Base-by-base conservation (phyloP, 2,113 vertebrate species). In the Dipodomys spectabilis region DNA sequence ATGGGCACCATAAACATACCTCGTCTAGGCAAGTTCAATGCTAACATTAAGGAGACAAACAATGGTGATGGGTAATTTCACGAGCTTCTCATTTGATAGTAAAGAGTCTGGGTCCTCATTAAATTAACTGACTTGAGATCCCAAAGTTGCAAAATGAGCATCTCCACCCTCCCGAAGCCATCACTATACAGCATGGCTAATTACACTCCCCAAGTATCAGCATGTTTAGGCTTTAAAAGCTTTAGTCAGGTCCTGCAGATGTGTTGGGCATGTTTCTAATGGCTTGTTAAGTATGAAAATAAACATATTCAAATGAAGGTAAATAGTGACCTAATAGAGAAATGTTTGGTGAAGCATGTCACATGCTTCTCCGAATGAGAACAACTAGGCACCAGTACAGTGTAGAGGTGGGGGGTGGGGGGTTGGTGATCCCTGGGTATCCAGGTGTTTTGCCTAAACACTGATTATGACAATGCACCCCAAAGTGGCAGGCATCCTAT, bases 381-480 rank as follows among this genome's bases (percentile, higher is more conserved):
- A 85, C 71, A 73, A 72, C 1, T 18, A 90, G 68, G 78, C 73
- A 83, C n/a, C 39, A 71, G 79, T 19, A 65, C 19, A 57, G 22
- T 67, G 60, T 62, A 15, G n/a, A 71, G 35, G 32, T 82, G 25
- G 16, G 22, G 60, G 71, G 27, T 3, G 53, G 12, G 20, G n/a
- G 30, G 44, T 57, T 49, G 23, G 32, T 68, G 85, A 84, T 22
- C 74, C 75, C 68, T 80, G 82, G 44, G 71, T 82, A 82, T 79
- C 95, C 95, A 97, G 92, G 95, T 97, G 95, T 86, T 92, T 91
- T 97, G 96, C 86, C 91, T 96, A 96, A 96, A 30, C n/a, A 96
- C 89, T 79, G 64, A 86, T 96, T 97, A 95, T 92, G 94, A 96
- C 4, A 94, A 87, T 44, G 72, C 45, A 82, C 83, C 97, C 92